Evolutionary conservation across 1,140 invertebrate species (phyloP).

Genomic region (Acyrthosiphon pisum): DNA sequence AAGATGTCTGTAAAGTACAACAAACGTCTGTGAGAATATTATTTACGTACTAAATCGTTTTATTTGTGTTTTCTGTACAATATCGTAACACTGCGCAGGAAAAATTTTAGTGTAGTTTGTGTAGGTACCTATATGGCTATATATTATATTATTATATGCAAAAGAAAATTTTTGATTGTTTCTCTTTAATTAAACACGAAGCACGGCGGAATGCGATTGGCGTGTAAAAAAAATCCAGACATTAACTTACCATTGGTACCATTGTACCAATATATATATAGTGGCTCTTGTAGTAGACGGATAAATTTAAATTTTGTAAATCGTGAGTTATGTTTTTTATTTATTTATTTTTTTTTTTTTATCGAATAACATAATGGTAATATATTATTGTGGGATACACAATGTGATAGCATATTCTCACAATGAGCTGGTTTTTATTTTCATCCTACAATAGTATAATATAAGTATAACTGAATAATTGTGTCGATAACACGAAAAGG

Average conservation of each 20-base stretch:
- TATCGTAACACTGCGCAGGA: not conserved
- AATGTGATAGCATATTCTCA: not conserved
- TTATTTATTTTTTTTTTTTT: not conserved
- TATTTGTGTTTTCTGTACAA: not conserved
- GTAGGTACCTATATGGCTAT: no score
- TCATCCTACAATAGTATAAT: not conserved
- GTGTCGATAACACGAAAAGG: not conserved
- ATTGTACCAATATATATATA: no score
- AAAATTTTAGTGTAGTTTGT: not conserved
- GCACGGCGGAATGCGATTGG: not conserved
- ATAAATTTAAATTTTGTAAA: not conserved
- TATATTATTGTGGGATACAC: not conserved
- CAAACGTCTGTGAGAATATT: no score
- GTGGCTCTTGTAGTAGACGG: not conserved
- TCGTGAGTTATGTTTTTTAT: not conserved
- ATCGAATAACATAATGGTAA: not conserved
- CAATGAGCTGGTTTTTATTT: not conserved
- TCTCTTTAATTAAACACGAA: not conserved
- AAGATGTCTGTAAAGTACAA: no score
- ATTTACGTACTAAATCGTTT: not conserved
- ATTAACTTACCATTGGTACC: not conserved
- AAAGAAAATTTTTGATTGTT: not conserved
- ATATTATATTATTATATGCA: not conserved
- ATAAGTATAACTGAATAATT: slow-evolving; percentile 3
- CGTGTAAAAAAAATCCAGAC: not conserved